Evolutionary conservation across 64 coral and sea anemone genomes (phyloP).

Genomic region (Actinia equina): DNA sequence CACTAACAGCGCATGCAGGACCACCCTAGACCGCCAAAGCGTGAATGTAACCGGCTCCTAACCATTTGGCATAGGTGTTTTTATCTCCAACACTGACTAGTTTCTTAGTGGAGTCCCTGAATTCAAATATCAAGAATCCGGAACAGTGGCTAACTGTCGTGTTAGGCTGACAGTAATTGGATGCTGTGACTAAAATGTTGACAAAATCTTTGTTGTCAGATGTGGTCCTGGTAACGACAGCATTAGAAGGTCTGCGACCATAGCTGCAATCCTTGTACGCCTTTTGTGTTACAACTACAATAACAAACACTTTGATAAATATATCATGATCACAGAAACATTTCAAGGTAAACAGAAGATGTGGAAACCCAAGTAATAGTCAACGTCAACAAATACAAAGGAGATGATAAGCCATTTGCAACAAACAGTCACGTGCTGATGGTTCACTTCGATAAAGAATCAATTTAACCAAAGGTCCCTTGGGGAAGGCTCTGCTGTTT

Average conservation of each 20-base stretch:
- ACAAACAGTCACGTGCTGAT: no score
- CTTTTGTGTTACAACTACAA: background rate
- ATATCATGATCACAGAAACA: no score
- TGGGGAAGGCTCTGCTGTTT: no score
- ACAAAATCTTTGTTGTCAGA: background rate
- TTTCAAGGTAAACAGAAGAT: no score
- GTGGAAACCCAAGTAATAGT: no score
- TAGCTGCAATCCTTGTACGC: background rate
- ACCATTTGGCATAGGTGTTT: slow-evolving; percentile 24
- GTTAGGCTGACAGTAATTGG: background rate
- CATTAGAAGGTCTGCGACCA: background rate
- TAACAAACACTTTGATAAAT: background rate
- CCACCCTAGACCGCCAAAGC: background rate
- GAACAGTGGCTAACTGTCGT: background rate
- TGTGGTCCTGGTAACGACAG: slow-evolving; percentile 20
- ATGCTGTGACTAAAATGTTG: background rate
- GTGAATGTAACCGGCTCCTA: slow-evolving; percentile 40
- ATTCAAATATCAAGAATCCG: slow-evolving; percentile 24
- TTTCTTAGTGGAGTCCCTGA: slow-evolving; percentile 56
- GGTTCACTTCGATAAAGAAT: no score
- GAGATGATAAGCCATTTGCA: no score
- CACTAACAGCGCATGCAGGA: background rate
- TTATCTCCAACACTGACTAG: slow-evolving; percentile 20
- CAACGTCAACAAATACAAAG: no score
- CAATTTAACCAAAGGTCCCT: no score